A percentile compares a stretch with the other conserved stretches of the same genome.
phyloP scores from a whole-genome alignment of 2,888 invertebrate genomes.

The Trichacis sp. region DNA sequence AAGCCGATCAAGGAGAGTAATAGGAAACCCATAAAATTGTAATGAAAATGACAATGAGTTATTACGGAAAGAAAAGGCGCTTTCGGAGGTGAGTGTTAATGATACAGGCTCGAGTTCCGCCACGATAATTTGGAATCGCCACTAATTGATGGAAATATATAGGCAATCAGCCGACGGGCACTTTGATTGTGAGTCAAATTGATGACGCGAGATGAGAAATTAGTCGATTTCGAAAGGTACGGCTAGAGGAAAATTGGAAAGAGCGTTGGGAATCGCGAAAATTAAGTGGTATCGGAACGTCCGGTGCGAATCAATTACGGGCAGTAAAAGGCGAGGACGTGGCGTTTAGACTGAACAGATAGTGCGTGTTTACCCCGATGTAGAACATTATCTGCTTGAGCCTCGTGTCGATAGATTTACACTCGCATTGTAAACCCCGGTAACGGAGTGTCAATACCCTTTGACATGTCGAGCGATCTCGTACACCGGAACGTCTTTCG shows the following conservation, averaged over 20 bases:
- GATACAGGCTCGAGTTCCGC: slow-evolving; percentile 13
- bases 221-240: background rate
- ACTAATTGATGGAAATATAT: slow-evolving; percentile 42
- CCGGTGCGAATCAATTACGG: slow-evolving; percentile 18
- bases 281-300: slow-evolving; percentile 12
- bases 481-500: background rate
- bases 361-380: slow-evolving; percentile 20
- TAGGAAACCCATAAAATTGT: slow-evolving; percentile 42
- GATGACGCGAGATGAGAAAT: background rate
- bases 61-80: slow-evolving; percentile 36
- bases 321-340: slow-evolving; percentile 7
- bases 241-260: background rate
- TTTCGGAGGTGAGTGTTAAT: slow-evolving; percentile 28
- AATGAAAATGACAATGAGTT: slow-evolving; percentile 45
- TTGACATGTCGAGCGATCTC: background rate
- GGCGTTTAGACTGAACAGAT: slow-evolving; percentile 24
- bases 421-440: slow-evolving; percentile 9
- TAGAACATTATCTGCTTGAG: slow-evolving; percentile 16
- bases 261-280: slow-evolving; percentile 3
- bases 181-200: slow-evolving; percentile 21
- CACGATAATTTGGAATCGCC: slow-evolving; percentile 34
- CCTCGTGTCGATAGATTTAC: slow-evolving; percentile 27
- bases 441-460: slow-evolving; percentile 9
- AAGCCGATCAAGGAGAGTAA: slow-evolving; percentile 40
- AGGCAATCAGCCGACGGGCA: slow-evolving; percentile 33